Conservation (phyloP, 2,113 vertebrate species). For the Halcyon malimbica region DNA sequence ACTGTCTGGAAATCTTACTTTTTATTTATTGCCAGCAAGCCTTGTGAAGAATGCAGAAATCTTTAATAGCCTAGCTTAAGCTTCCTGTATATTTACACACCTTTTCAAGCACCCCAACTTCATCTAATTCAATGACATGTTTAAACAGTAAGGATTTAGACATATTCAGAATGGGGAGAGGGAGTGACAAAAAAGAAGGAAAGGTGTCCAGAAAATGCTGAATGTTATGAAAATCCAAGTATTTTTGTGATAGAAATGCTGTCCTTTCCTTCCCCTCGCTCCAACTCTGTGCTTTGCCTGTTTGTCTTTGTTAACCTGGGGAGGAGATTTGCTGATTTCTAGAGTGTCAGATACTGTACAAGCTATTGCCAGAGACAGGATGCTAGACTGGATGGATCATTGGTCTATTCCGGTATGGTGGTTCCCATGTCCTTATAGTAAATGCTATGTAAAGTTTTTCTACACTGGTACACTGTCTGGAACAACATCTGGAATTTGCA, state of each 20-base stretch:
- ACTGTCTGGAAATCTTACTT: neutral
- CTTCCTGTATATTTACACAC: neutral
- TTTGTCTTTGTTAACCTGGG: neutral
- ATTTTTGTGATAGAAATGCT: neutral
- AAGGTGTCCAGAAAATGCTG: neutral
- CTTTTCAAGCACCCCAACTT: neutral
- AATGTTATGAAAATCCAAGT: neutral
- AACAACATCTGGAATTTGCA: constrained; percentile 29
- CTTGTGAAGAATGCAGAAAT: neutral
- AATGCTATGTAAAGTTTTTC: neutral
- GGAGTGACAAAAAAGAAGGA: neutral
- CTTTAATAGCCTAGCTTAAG: neutral
- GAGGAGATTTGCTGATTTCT: neutral
- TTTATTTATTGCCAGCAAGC: neutral
- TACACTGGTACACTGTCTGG: constrained; percentile 1
- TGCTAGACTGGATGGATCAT: constrained; percentile 7
- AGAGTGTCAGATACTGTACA: neutral
- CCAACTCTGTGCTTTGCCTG: neutral
- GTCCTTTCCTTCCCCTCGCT: neutral
- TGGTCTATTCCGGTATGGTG: neutral
- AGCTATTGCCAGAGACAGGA: neutral
- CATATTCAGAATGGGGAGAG: neutral
- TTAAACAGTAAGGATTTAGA: neutral
- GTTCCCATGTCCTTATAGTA: neutral
- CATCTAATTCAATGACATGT: neutral